phyloP scores from a whole-genome alignment of 2,888 invertebrate species.

The Brachylomia viminalis region DNA sequence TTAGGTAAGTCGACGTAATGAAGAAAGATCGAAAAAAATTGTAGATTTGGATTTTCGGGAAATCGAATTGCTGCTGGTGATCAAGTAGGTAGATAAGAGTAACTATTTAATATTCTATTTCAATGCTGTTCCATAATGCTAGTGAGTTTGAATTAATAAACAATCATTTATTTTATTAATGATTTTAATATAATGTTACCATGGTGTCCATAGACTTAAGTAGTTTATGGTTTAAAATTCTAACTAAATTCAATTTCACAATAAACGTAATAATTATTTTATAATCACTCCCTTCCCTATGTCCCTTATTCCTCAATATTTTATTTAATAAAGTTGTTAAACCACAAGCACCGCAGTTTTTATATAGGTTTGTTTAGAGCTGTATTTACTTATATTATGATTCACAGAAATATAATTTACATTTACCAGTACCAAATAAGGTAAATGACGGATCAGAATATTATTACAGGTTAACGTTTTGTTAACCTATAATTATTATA shows the following conservation, averaged over 20 bases:
- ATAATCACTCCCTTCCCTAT: conserved; percentile 14
- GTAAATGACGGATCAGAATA: neutral
- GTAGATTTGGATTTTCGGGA: neutral
- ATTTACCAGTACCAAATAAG: conserved; percentile 15
- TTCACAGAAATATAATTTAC: conserved; percentile 12
- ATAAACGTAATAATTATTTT: neutral
- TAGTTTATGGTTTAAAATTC: neutral
- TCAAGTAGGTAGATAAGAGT: neutral
- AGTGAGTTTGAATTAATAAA: neutral
- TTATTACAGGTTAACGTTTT: neutral
- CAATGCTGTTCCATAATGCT: neutral
- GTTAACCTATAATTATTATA: neutral
- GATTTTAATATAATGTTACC: conserved; percentile 1
- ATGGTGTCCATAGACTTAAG: no score
- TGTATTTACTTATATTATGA: conserved; percentile 23
- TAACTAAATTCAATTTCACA: neutral
- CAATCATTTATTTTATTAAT: neutral
- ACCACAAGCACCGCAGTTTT: conserved; percentile 27
- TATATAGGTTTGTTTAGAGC: conserved; percentile 12
- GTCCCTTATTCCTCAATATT: neutral
- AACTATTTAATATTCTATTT: neutral
- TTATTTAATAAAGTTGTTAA: neutral
- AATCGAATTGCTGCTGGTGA: neutral
- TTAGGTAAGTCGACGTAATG: no score
- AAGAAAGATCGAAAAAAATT: no score